Conservation (phyloP, 2,113 vertebrate species). For the Zosterops lateralis region DNA sequence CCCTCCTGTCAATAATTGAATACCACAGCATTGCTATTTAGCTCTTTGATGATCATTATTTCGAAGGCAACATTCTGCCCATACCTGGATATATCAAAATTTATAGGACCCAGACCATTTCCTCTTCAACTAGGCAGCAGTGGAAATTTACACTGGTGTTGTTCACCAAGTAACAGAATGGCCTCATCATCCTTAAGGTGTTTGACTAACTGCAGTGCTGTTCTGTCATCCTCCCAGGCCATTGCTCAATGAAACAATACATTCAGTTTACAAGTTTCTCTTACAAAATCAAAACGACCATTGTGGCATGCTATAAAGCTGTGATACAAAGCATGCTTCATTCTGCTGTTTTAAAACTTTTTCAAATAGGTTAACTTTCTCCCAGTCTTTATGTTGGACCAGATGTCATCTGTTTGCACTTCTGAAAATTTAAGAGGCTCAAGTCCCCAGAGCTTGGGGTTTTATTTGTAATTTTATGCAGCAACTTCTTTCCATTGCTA, state of each 20-base stretch:
- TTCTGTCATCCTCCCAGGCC: background rate
- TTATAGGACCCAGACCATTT: background rate
- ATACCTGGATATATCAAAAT: background rate
- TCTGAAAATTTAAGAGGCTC: slow-evolving; percentile 6
- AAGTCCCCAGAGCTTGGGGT: background rate
- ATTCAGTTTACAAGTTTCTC: background rate
- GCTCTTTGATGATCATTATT: background rate
- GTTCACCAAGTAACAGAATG: background rate
- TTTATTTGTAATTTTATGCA: background rate
- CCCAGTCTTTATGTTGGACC: background rate
- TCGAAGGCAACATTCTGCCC: background rate
- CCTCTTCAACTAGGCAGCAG: background rate
- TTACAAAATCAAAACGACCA: background rate
- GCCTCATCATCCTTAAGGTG: background rate
- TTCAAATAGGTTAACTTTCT: background rate
- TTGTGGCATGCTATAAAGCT: background rate
- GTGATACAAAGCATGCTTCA: background rate
- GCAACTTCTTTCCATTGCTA: background rate
- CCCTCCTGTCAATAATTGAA: background rate
- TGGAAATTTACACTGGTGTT: background rate
- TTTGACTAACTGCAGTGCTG: background rate
- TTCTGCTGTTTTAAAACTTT: background rate
- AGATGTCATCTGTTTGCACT: slow-evolving; percentile 1
- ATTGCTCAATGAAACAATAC: background rate
- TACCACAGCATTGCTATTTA: background rate